Evolutionary conservation across 2,797 vertebrate species (phyloP).

Genomic region (Chloroceryle amazona): DNA sequence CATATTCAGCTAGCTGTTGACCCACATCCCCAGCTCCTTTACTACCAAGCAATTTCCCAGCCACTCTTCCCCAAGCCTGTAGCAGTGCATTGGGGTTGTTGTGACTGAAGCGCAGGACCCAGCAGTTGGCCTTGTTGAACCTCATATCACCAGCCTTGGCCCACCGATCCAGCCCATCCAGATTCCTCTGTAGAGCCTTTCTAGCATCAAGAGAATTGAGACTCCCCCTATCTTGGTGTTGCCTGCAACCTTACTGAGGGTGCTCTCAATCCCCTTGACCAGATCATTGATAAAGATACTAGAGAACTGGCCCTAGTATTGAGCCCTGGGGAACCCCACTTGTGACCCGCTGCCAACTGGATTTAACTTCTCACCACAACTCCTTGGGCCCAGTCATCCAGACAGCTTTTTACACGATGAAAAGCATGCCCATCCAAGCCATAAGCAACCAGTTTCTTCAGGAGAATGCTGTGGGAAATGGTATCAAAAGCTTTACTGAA

Average conservation of each 20-base stretch:
- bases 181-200: neutral
- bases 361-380: neutral
- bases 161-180: neutral
- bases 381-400: neutral
- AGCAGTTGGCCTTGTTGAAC: neutral
- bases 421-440: neutral
- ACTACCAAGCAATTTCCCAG: neutral
- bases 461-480: no score
- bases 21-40: neutral
- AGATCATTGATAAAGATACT: neutral
- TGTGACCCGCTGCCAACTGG: neutral
- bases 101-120: neutral
- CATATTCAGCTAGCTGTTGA: neutral
- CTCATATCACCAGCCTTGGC: neutral
- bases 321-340: neutral
- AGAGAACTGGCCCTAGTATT: neutral
- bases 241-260: neutral
- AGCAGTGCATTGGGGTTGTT: neutral
- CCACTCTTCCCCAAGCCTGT: neutral
- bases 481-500: no score
- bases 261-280: neutral
- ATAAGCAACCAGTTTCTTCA: no score
- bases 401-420: neutral
- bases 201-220: neutral
- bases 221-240: neutral